These are phyloP conservation scores for Trinectes maculatus DNA, from an alignment of 2,113 vertebrate species.

Conservation along the genomic window DNA sequence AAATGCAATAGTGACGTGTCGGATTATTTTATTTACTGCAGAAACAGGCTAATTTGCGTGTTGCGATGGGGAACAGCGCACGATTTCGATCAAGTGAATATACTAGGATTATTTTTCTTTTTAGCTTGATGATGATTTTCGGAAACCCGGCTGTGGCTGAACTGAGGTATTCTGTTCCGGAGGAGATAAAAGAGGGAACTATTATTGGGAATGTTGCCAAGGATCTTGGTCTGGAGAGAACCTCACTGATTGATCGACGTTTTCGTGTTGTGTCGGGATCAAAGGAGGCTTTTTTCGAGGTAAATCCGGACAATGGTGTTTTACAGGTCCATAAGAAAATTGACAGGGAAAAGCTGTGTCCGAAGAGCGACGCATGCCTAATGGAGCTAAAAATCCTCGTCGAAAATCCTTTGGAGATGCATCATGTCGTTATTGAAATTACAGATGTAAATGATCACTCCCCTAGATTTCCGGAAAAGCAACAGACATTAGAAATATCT, in stretches of 20 bases:
- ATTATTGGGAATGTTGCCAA: constrained; percentile 73
- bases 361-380: constrained; percentile 58
- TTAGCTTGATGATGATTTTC: constrained; percentile 24
- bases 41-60: neutral
- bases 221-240: constrained; percentile 77
- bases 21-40: neutral
- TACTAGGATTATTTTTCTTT: constrained; percentile 6
- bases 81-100: neutral
- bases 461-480: constrained; percentile 69
- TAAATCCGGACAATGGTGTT: constrained; percentile 71
- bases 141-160: constrained; percentile 47
- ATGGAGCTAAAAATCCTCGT: constrained; percentile 76
- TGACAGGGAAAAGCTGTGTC: constrained; percentile 79
- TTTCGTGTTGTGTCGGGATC: constrained; percentile 74
- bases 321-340: constrained; percentile 71
- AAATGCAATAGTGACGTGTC: no score
- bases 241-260: constrained; percentile 41
- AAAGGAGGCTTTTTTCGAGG: constrained; percentile 63
- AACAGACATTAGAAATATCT: constrained; percentile 70
- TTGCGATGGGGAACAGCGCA: constrained; percentile 7
- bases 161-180: constrained; percentile 73
- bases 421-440: constrained; percentile 73
- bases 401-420: constrained; percentile 79
- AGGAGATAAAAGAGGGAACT: constrained; percentile 74
- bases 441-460: constrained; percentile 81